phyloP scores from a whole-genome alignment of 2,797 vertebrate species.

The Rallus crepitans region DNA sequence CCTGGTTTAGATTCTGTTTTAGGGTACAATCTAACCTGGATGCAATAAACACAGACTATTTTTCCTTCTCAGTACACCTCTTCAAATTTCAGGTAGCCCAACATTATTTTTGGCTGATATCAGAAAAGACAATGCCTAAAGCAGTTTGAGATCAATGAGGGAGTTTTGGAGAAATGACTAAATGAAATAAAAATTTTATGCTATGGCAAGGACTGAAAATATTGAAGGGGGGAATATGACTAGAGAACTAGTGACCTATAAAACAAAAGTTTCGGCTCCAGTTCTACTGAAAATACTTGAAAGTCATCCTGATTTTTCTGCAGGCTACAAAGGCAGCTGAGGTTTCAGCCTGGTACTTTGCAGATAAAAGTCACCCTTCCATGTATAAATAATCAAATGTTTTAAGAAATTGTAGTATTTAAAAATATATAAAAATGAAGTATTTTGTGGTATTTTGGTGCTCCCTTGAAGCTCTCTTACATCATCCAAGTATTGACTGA shows the following conservation, averaged over 20 bases:
- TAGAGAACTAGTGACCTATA: background rate
- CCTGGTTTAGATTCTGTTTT: background rate
- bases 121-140: background rate
- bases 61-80: background rate
- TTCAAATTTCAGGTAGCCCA: background rate
- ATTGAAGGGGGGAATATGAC: background rate
- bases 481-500: background rate
- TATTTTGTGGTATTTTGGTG: background rate
- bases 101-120: background rate
- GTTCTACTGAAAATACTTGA: background rate
- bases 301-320: background rate
- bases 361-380: background rate
- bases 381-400: background rate
- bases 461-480: background rate
- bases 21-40: background rate
- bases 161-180: background rate
- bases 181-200: background rate
- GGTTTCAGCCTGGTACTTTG: background rate
- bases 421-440: no score
- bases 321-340: background rate
- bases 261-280: background rate
- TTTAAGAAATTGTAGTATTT: background rate
- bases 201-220: background rate
- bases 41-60: background rate
- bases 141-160: rapidly evolving